Conservation (phyloP, 2,797 vertebrate genomes). For the Dermochelys coriacea region DNA sequence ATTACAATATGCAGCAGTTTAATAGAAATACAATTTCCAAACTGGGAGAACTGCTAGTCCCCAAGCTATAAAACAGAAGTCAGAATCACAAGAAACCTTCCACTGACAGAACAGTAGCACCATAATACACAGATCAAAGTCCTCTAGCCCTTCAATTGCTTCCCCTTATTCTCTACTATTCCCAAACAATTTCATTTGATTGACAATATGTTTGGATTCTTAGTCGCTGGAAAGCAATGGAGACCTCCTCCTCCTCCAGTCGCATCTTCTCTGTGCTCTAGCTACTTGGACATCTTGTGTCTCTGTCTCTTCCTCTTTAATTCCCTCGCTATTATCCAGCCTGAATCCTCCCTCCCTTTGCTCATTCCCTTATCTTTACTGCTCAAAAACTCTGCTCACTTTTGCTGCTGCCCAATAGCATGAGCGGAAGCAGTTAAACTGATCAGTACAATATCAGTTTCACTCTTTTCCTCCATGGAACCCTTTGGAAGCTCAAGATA, state of each 20-base stretch:
- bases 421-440: not conserved
- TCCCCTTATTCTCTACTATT: not conserved
- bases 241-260: not conserved
- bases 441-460: not conserved
- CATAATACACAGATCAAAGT: not conserved
- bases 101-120: not conserved
- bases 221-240: not conserved
- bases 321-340: not conserved
- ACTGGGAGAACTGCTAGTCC: not conserved
- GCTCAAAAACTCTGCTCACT: rapidly evolving
- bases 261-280: not conserved
- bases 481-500: not conserved
- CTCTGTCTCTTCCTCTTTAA: not conserved
- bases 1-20: not conserved
- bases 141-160: not conserved
- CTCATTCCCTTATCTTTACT: not conserved
- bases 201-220: not conserved
- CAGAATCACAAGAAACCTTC: not conserved
- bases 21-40: not conserved
- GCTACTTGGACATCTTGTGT: not conserved
- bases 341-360: not conserved
- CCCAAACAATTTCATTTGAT: not conserved
- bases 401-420: not conserved
- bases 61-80: not conserved
- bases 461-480: not conserved